Conservation (phyloP, 2,113 vertebrate genomes). For the Neofelis nebulosa region DNA sequence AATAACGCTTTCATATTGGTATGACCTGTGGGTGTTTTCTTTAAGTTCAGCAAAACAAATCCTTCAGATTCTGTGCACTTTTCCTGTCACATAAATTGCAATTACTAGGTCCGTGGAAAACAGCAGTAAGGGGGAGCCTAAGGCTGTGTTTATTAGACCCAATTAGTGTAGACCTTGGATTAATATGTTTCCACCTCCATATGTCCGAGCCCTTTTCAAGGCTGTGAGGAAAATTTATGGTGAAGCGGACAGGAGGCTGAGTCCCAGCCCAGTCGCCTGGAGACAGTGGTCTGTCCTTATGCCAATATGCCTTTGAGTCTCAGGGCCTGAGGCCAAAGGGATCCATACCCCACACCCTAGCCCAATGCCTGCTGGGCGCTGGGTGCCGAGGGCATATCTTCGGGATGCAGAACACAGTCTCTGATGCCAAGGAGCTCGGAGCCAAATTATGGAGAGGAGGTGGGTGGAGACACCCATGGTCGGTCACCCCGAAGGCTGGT, state of each 20-base stretch:
- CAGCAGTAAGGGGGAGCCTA: not conserved
- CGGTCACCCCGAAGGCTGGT: not conserved
- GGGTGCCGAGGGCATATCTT: not conserved
- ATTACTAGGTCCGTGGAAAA: not conserved
- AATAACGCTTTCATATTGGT: not conserved
- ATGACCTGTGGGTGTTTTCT: not conserved
- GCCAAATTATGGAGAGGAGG: not conserved
- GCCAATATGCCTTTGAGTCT: not conserved
- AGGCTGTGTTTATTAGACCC: conserved; percentile 46
- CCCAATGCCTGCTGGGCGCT: not conserved
- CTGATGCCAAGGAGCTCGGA: not conserved
- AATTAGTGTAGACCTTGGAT: conserved; percentile 50
- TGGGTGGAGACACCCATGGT: too few relatives aligned
- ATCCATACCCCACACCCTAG: rapidly evolving
- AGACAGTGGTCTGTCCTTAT: not conserved
- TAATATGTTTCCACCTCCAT: conserved; percentile 28
- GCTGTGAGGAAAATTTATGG: conserved; percentile 16
- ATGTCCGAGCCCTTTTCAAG: not conserved
- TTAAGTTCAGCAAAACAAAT: conserved; percentile 33
- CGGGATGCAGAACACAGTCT: not conserved
- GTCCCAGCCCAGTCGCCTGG: not conserved
- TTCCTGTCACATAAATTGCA: conserved; percentile 36
- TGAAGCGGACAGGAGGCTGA: not conserved
- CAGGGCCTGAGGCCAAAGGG: not conserved
- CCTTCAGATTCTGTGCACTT: not conserved